Conservation (phyloP, 2,113 vertebrate species). For the Syngnathoides biaculeatus region DNA sequence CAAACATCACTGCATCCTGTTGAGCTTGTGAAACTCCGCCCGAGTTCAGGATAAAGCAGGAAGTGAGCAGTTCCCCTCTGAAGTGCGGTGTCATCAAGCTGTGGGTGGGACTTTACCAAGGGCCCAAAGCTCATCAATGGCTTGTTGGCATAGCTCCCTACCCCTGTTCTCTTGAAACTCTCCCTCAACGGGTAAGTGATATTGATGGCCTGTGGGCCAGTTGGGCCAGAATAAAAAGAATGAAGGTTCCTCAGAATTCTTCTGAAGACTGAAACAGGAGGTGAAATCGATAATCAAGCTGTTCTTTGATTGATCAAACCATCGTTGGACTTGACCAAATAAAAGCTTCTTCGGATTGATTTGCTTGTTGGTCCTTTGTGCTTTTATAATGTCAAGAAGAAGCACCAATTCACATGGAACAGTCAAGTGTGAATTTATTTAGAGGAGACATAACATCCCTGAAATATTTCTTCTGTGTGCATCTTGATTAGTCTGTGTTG, state of each 20-base stretch:
- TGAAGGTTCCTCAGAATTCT: constrained; percentile 13
- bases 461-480: constrained; percentile 44
- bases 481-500: constrained; percentile 50
- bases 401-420: constrained; percentile 13
- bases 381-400: constrained; percentile 33
- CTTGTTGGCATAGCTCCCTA: background rate
- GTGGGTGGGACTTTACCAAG: constrained; percentile 37
- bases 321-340: constrained; percentile 30
- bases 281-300: constrained; percentile 20
- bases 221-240: constrained; percentile 18
- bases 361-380: constrained; percentile 35
- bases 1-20: constrained; percentile 43
- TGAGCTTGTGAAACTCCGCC: constrained; percentile 31
- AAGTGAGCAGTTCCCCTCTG: constrained; percentile 22
- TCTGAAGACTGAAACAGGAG: constrained; percentile 27
- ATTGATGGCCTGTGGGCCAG: constrained; percentile 23
- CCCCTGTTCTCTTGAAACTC: constrained; percentile 31
- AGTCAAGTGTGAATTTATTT: constrained; percentile 7
- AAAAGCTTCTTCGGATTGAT: constrained; percentile 20
- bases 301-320: constrained; percentile 21
- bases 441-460: constrained; percentile 7
- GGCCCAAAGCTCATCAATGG: constrained; percentile 17
- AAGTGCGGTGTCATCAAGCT: constrained; percentile 19
- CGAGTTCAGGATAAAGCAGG: constrained; percentile 32
- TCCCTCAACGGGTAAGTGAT: constrained; percentile 20